Conservation (phyloP, 2,797 vertebrate genomes). For the Coranthus polyacanthus region DNA sequence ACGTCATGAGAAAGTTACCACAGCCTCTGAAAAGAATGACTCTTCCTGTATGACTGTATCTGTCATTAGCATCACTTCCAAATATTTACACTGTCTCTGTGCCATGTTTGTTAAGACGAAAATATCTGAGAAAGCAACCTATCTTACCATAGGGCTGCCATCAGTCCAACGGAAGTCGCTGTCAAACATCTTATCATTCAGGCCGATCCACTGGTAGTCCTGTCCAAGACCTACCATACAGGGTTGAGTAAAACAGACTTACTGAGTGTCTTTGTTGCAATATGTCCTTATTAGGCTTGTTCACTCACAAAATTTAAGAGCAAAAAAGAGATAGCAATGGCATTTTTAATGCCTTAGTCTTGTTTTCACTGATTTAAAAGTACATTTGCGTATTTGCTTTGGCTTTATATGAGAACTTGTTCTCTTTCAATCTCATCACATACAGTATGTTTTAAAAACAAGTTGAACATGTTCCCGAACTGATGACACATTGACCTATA, state of each 20-base stretch:
- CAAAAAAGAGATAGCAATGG: slow-evolving; percentile 19
- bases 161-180: slow-evolving; percentile 98
- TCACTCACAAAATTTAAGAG: slow-evolving; percentile 13
- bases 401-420: background rate
- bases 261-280: slow-evolving; percentile 13
- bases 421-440: slow-evolving; percentile 4
- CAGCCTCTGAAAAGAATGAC: slow-evolving; percentile 37
- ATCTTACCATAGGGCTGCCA: slow-evolving; percentile 91
- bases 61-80: slow-evolving; percentile 47
- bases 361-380: slow-evolving; percentile 55
- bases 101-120: slow-evolving; percentile 65
- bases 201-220: slow-evolving; percentile 98
- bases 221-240: slow-evolving; percentile 90
- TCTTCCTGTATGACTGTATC: slow-evolving; percentile 53
- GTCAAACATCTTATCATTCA: slow-evolving; percentile 99
- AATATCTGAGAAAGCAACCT: slow-evolving; percentile 52
- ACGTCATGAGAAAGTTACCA: slow-evolving; percentile 62
- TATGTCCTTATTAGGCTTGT: slow-evolving; percentile 50
- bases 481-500: background rate
- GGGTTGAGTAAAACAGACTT: slow-evolving; percentile 60
- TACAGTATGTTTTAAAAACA: background rate
- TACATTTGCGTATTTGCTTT: slow-evolving; percentile 8
- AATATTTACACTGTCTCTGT: slow-evolving; percentile 69
- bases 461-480: background rate
- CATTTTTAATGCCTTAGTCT: slow-evolving; percentile 66